These are phyloP conservation scores for Blennius ocellaris DNA, from an alignment of 2,113 vertebrate genomes.

Conservation along the genomic window DNA sequence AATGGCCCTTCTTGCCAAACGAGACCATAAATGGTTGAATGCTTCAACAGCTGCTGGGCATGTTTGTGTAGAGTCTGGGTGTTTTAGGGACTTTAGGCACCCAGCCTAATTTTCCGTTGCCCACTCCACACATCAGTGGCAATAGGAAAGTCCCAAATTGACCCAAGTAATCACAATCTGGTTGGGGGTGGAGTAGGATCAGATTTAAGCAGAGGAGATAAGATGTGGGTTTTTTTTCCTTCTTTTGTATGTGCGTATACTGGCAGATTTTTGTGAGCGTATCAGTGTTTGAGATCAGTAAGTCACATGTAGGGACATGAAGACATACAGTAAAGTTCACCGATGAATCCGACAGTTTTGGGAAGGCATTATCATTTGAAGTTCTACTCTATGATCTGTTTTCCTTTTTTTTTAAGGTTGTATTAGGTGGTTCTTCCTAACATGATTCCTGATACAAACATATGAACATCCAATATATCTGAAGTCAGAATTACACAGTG, in stretches of 20 bases:
- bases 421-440: no score
- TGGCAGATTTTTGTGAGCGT: conserved; percentile 1
- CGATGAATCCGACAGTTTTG: no score
- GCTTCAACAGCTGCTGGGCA: conserved; percentile 62
- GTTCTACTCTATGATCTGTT: no score
- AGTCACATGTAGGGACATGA: not conserved
- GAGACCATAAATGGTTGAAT: conserved; percentile 49
- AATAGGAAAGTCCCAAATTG: conserved; percentile 87
- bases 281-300: not conserved
- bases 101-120: conserved; percentile 69
- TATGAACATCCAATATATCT: no score
- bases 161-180: conserved; percentile 77
- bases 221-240: not conserved
- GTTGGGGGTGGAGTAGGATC: conserved; percentile 25
- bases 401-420: no score
- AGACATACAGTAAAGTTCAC: not conserved
- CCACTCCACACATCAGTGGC: conserved; percentile 64
- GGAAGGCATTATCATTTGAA: no score
- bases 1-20: conserved; percentile 15
- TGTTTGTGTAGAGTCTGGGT: conserved; percentile 56
- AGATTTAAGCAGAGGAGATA: conserved; percentile 25
- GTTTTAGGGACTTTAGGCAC: conserved; percentile 85
- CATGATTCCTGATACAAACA: no score
- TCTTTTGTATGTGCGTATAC: conserved; percentile 10
- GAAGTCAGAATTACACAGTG: no score